Conservation (phyloP, 2,888 invertebrate genomes). For the Epsilonema sp. region DNA sequence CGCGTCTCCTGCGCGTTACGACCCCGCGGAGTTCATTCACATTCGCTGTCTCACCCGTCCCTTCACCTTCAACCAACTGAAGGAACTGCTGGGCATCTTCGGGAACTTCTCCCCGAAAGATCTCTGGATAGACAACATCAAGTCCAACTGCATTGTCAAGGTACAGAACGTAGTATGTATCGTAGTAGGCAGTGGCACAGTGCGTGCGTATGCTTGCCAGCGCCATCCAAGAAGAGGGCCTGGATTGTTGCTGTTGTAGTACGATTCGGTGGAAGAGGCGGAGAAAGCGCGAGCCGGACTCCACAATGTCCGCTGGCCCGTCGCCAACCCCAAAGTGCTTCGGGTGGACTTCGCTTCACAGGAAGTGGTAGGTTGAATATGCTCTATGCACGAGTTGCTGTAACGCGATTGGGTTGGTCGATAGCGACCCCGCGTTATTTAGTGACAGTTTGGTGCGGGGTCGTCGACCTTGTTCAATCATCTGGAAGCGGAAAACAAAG, state of each 20-base stretch:
- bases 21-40: constrained; percentile 4
- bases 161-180: too few relatives aligned
- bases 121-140: constrained; percentile 96
- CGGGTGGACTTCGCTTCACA: constrained; percentile 67
- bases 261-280: constrained; percentile 55
- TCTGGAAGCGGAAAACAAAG: too few relatives aligned
- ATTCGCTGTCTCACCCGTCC: constrained; percentile 19
- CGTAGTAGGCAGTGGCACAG: too few relatives aligned
- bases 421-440: too few relatives aligned
- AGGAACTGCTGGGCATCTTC: constrained; percentile 65
- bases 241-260: constrained; percentile 33
- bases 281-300: constrained; percentile 70
- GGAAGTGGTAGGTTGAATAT: constrained; percentile 41
- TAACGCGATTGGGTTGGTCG: too few relatives aligned
- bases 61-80: constrained; percentile 50
- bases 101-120: constrained; percentile 65
- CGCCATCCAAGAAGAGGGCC: too few relatives aligned
- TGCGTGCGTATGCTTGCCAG: too few relatives aligned
- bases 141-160: constrained; percentile 77
- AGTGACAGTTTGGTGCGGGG: too few relatives aligned
- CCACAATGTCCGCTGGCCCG: constrained; percentile 83
- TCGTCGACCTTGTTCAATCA: too few relatives aligned
- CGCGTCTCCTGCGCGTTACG: neutral
- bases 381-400: neutral
- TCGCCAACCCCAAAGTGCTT: constrained; percentile 75